Conservation (phyloP, 2,113 vertebrate species). For the Ictidomys tridecemlineatus region DNA sequence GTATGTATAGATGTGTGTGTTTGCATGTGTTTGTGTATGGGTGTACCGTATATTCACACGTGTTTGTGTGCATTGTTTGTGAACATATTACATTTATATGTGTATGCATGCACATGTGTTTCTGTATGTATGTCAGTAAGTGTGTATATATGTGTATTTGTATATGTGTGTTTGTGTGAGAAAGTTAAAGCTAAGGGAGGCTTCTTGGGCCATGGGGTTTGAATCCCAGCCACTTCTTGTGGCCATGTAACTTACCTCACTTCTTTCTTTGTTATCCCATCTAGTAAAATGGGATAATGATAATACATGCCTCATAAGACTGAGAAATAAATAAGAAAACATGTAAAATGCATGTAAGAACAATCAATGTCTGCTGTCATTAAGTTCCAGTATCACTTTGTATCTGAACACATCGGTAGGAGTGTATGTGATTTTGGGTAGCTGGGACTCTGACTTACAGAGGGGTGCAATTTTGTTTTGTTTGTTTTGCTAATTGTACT, state of each 20-base stretch:
- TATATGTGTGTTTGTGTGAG: not conserved
- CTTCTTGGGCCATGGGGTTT: not conserved
- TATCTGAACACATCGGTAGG: accelerated
- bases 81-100: too few species aligned
- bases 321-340: not conserved
- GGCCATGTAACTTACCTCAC: not conserved
- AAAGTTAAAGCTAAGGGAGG: not conserved
- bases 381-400: not conserved
- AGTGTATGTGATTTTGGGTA: not conserved
- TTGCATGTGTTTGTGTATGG: too few species aligned
- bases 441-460: not conserved
- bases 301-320: not conserved
- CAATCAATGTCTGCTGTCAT: not conserved
- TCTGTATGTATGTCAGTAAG: not conserved
- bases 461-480: not conserved
- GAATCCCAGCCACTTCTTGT: not conserved
- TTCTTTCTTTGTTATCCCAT: not conserved
- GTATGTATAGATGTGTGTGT: not conserved
- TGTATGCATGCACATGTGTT: not conserved
- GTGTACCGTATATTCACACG: not conserved
- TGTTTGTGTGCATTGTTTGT: not conserved
- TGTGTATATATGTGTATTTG: not conserved
- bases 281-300: not conserved
- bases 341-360: not conserved
- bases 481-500: not conserved